Conservation (phyloP, 2,113 vertebrate genomes). For the Gasterosteus aculeatus region DNA sequence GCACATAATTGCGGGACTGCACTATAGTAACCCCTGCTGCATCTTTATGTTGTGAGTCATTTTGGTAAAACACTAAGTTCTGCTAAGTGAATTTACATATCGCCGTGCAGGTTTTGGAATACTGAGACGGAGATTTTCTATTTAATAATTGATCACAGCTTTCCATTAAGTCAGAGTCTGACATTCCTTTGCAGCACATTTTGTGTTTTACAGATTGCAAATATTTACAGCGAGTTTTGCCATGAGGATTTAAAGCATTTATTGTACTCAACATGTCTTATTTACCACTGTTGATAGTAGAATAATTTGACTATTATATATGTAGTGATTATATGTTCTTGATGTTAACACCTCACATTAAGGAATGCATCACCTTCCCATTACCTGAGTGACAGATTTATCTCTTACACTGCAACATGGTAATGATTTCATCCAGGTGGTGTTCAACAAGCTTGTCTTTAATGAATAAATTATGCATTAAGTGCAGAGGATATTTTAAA, state of each 20-base stretch:
- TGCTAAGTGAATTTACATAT: neutral
- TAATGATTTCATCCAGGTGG: neutral
- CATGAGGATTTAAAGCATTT: neutral
- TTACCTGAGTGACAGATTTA: neutral
- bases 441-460: slow-evolving; percentile 22
- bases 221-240: too few species aligned
- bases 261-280: neutral
- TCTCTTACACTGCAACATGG: neutral
- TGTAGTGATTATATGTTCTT: neutral
- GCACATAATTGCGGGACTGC: slow-evolving; percentile 25
- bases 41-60: neutral
- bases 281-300: neutral
- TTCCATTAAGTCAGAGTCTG: neutral
- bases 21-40: slow-evolving; percentile 5
- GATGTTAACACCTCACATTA: neutral
- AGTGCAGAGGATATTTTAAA: slow-evolving; percentile 8
- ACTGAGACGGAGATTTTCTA: neutral
- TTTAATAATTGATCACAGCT: neutral
- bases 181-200: neutral
- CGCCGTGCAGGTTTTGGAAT: neutral
- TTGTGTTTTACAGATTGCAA: neutral
- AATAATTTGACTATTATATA: neutral
- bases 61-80: neutral
- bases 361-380: slow-evolving; percentile 11
- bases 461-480: slow-evolving; percentile 41